These are phyloP conservation scores for Eubucco bourcierii DNA, from an alignment of 2,113 vertebrate species.

Conservation along the genomic window DNA sequence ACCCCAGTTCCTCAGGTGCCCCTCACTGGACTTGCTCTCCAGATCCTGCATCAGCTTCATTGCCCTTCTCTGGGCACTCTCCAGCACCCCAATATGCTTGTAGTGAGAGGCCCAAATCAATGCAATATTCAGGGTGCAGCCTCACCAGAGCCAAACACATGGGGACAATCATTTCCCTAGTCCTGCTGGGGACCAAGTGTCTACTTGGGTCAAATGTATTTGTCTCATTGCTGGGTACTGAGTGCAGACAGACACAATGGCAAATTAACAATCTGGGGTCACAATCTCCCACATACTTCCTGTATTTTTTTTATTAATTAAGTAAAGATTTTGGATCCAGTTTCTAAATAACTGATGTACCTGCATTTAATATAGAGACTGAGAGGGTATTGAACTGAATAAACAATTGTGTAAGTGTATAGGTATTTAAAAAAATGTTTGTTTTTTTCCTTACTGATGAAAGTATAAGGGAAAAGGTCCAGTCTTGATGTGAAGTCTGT, in stretches of 20 bases:
- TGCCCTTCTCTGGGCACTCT: no score
- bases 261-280: neutral
- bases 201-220: neutral
- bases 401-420: neutral
- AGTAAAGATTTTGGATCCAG: neutral
- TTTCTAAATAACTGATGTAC: neutral
- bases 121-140: no score
- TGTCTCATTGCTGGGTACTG: neutral
- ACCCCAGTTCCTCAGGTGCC: no score
- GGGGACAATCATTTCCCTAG: no score
- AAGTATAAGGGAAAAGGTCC: neutral
- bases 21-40: no score
- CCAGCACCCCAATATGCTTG: no score
- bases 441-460: neutral
- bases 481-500: neutral
- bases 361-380: neutral
- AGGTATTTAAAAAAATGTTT: neutral
- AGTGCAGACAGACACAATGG: neutral
- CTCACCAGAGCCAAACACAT: no score
- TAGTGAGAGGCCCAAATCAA: no score
- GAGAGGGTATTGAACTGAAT: neutral
- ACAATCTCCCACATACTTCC: neutral
- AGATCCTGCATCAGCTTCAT: no score
- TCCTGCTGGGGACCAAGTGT: neutral
- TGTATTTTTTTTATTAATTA: neutral